Evolutionary conservation across 2,113 vertebrate genomes (phyloP).

Genomic region (Gallinago media): DNA sequence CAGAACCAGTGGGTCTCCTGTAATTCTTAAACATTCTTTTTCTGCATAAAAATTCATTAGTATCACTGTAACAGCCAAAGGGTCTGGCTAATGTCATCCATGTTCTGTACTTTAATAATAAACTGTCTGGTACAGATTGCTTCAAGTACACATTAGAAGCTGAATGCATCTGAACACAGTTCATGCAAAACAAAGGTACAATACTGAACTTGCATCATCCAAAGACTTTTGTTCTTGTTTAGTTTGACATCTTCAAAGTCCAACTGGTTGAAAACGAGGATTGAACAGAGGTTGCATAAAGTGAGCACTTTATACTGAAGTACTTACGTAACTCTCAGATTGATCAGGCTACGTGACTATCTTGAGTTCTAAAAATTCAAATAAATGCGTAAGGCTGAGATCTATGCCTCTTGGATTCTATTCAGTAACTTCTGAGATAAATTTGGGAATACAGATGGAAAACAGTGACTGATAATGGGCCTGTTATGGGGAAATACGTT

Average conservation of each 20-base stretch:
- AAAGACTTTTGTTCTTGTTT: not conserved
- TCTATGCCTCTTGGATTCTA: not conserved
- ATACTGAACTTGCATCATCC: not conserved
- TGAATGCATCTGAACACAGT: slow-evolving; percentile 14
- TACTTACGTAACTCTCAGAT: not conserved
- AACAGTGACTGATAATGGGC: not conserved
- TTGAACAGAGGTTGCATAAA: slow-evolving; percentile 10
- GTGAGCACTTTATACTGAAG: not conserved
- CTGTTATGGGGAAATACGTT: not conserved
- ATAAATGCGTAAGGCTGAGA: not conserved
- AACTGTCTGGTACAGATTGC: not conserved
- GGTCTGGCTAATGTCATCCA: slow-evolving; percentile 4
- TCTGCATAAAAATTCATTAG: not conserved
- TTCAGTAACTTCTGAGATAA: not conserved
- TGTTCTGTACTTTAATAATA: not conserved
- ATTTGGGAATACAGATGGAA: not conserved
- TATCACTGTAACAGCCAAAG: not conserved
- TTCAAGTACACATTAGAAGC: slow-evolving; percentile 18
- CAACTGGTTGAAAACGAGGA: not conserved
- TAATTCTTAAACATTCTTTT: slow-evolving; percentile 21
- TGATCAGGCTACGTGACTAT: not conserved
- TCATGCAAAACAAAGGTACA: slow-evolving; percentile 44
- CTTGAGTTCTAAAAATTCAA: slow-evolving; percentile 18
- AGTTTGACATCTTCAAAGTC: slow-evolving; percentile 13
- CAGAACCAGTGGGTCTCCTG: not conserved